A percentile compares a stretch with the other conserved stretches of the same genome.
Evolutionary conservation across 30 jellyfish, hydroid and myxozoan genomes (phyloP).

Genomic region (Aurelia aurita): DNA sequence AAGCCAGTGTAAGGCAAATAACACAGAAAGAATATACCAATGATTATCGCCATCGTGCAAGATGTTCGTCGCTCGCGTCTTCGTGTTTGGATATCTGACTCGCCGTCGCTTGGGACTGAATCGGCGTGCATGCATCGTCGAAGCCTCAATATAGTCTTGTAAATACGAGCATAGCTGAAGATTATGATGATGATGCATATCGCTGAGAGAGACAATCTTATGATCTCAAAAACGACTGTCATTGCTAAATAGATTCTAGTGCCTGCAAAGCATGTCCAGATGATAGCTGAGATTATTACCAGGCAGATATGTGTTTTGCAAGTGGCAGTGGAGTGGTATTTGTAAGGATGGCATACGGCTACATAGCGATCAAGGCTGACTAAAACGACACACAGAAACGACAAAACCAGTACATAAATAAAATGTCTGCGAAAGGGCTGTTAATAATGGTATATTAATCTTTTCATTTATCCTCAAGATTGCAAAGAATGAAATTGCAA

Average conservation of each 20-base stretch:
- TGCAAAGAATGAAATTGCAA: neutral
- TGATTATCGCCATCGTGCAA: neutral
- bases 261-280: neutral
- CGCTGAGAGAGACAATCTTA: neutral
- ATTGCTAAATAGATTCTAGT: neutral
- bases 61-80: neutral
- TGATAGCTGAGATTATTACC: neutral
- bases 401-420: slow-evolving; percentile 7
- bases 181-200: neutral
- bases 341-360: slow-evolving; percentile 48
- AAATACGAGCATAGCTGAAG: neutral
- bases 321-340: slow-evolving; percentile 8
- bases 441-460: neutral
- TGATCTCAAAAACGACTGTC: neutral
- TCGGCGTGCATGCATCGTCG: neutral
- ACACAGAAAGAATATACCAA: neutral
- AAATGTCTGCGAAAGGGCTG: neutral
- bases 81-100: neutral
- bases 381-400: neutral
- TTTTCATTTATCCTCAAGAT: neutral
- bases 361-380: slow-evolving; percentile 48
- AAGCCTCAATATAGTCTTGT: neutral
- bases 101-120: neutral
- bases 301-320: neutral
- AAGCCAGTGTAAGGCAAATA: neutral